These are phyloP conservation scores for Tenthredo amoena DNA, from an alignment of 2,888 invertebrate species.

Conservation along the genomic window DNA sequence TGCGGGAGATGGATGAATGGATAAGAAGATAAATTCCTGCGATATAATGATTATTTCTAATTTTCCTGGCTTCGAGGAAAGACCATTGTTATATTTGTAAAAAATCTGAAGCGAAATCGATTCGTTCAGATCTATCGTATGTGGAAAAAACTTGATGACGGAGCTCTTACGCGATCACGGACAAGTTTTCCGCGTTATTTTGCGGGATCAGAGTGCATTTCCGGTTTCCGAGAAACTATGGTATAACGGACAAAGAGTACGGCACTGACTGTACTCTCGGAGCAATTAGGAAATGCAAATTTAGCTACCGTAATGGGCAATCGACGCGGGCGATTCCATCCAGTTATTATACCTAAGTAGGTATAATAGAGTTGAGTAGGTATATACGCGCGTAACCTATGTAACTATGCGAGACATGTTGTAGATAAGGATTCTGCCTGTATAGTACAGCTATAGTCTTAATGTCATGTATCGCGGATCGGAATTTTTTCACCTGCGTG, in stretches of 20 bases:
- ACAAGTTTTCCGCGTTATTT: neutral
- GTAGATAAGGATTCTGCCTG: neutral
- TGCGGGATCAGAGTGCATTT: conserved; percentile 31
- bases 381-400: neutral
- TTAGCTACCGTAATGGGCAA: neutral
- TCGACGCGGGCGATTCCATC: neutral
- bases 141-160: too few relatives aligned
- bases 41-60: neutral
- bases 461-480: conserved; percentile 39
- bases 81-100: too few relatives aligned
- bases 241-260: neutral
- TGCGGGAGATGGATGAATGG: neutral
- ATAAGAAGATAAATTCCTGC: neutral
- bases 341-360: neutral
- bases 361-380: neutral
- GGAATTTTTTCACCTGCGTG: conserved; percentile 5
- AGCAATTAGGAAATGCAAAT: conserved; percentile 23
- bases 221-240: neutral
- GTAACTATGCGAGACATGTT: neutral
- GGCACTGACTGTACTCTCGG: neutral
- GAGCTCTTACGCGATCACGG: too few relatives aligned
- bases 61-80: too few relatives aligned
- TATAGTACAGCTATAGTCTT: neutral
- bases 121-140: too few relatives aligned
- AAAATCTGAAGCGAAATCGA: too few relatives aligned